A percentile compares a stretch with the other conserved stretches of the same genome.
Conservation (phyloP, 2,888 invertebrate species). For the Lingula anatina region DNA sequence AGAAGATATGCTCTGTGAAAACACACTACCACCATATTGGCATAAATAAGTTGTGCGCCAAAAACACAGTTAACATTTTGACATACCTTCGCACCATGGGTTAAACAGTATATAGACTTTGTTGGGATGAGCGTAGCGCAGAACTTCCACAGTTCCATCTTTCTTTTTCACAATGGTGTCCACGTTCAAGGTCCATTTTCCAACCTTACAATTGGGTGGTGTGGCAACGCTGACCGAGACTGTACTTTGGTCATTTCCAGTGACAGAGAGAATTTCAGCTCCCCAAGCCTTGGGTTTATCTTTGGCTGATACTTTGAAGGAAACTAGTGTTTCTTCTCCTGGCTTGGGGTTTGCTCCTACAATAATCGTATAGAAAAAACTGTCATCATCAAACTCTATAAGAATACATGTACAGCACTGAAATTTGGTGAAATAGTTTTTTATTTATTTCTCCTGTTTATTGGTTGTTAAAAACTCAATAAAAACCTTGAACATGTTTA, state of each 20-base stretch:
- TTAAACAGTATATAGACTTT: too few relatives aligned
- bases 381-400: too few relatives aligned
- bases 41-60: too few relatives aligned
- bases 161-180: conserved; percentile 21
- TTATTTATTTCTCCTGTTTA: too few relatives aligned
- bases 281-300: conserved; percentile 27
- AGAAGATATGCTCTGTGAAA: too few relatives aligned
- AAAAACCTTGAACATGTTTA: too few relatives aligned
- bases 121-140: too few relatives aligned
- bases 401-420: too few relatives aligned
- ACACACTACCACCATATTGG: too few relatives aligned
- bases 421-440: too few relatives aligned
- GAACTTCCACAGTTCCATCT: conserved; percentile 14
- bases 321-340: conserved; percentile 26
- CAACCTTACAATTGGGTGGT: conserved; percentile 27
- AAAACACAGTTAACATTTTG: too few relatives aligned
- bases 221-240: conserved; percentile 22
- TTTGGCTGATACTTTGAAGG: conserved; percentile 26
- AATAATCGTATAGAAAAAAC: not conserved
- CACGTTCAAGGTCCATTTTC: conserved; percentile 31
- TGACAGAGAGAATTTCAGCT: conserved; percentile 15
- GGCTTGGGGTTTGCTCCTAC: conserved; percentile 21
- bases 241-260: conserved; percentile 11
- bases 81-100: conserved; percentile 84
- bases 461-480: too few relatives aligned